These are phyloP conservation scores for Ceraclea dissimilis DNA, from an alignment of 2,888 invertebrate species.

Conservation along the genomic window DNA sequence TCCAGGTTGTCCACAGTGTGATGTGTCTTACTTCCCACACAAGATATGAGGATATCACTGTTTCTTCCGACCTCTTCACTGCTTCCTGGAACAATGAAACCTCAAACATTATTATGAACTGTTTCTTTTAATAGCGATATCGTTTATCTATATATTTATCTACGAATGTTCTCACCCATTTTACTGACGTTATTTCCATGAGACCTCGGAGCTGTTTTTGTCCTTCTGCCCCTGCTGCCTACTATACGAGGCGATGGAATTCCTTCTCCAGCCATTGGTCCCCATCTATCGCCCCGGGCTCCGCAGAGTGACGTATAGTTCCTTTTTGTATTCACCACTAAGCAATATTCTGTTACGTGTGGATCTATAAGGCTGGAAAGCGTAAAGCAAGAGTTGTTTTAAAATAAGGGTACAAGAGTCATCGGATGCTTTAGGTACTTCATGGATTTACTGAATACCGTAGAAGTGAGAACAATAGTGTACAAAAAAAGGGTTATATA, in stretches of 20 bases:
- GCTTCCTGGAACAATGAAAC: slow-evolving; percentile 5
- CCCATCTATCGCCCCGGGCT: slow-evolving; percentile 29
- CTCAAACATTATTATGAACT: too few species aligned
- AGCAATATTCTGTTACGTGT: slow-evolving; percentile 45
- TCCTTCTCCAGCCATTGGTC: background rate
- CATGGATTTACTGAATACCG: too few species aligned
- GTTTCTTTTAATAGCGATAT: too few species aligned
- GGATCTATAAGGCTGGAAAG: slow-evolving; percentile 39
- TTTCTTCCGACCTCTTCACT: slow-evolving; percentile 4
- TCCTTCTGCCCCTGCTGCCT: background rate
- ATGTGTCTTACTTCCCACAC: slow-evolving; percentile 43
- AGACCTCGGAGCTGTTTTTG: background rate
- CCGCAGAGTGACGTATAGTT: slow-evolving; percentile 44
- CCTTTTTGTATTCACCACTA: slow-evolving; percentile 40
- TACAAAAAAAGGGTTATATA: too few species aligned
- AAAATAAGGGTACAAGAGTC: too few species aligned
- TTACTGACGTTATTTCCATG: slow-evolving; percentile 17
- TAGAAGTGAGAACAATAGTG: too few species aligned
- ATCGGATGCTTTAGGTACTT: too few species aligned
- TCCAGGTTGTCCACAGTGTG: slow-evolving; percentile 41
- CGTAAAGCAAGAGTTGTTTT: too few species aligned
- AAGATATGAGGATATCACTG: slow-evolving; percentile 32
- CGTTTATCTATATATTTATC: too few species aligned
- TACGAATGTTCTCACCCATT: slow-evolving; percentile 21
- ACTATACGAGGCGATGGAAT: background rate